Evolutionary conservation across 2,797 vertebrate genomes (phyloP).

Genomic region (Xenentodon cancila): DNA sequence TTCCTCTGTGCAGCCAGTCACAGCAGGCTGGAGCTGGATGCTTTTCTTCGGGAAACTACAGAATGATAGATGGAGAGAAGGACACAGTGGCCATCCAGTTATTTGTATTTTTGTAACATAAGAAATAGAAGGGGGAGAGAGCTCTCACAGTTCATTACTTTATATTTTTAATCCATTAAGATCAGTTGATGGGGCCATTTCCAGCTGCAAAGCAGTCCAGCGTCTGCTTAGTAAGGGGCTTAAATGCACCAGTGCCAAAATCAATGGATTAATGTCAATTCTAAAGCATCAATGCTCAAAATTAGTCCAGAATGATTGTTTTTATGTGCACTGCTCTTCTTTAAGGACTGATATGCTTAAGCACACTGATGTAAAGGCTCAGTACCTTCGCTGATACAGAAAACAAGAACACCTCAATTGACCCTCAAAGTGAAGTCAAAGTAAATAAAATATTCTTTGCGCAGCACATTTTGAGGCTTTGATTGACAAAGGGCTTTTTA

Average conservation of each 20-base stretch:
- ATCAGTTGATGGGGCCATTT: slow-evolving; percentile 7
- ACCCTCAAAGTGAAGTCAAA: no score
- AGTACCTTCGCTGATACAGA: no score
- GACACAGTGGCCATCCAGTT: neutral
- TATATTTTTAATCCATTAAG: neutral
- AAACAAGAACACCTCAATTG: no score
- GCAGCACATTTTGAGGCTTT: no score
- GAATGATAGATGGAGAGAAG: neutral
- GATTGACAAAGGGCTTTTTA: no score
- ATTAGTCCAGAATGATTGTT: slow-evolving; percentile 17
- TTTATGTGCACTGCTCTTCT: slow-evolving; percentile 24
- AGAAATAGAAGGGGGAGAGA: neutral
- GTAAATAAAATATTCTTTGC: no score
- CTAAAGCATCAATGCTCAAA: slow-evolving; percentile 28
- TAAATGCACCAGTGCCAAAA: slow-evolving; percentile 26
- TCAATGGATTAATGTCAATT: slow-evolving; percentile 47
- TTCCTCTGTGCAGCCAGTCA: neutral
- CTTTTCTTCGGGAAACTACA: neutral
- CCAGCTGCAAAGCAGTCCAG: slow-evolving; percentile 31
- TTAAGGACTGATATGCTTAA: slow-evolving; percentile 38
- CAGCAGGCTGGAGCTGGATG: neutral
- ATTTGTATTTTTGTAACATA: neutral
- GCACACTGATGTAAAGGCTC: neutral
- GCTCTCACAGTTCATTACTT: neutral
- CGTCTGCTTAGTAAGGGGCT: slow-evolving; percentile 31